Conservation (phyloP, 2,888 invertebrate species). For the Agonopterix subpropinquella region DNA sequence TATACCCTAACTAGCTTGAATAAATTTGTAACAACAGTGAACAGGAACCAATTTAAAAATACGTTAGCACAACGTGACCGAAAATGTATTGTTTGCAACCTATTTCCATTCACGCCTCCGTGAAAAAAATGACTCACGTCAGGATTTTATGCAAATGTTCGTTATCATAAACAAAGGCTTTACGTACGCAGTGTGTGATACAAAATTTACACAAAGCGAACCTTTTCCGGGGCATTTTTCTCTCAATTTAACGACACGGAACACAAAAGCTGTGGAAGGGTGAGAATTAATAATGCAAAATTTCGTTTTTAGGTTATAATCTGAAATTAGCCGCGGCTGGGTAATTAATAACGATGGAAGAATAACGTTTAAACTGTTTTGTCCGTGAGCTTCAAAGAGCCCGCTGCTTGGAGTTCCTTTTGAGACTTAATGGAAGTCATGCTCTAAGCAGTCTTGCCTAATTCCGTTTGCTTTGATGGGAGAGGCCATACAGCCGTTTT, state of each 20-base stretch:
- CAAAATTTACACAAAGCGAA: conserved; percentile 16
- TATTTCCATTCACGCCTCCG: conserved; percentile 20
- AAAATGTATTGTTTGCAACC: conserved; percentile 10
- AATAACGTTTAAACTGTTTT: conserved; percentile 12
- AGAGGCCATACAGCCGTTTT: background rate
- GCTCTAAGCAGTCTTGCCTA: conserved; percentile 19
- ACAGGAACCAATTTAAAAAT: conserved; percentile 38
- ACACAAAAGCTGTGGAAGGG: conserved; percentile 13
- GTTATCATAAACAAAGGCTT: conserved; percentile 33
- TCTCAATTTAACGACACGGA: conserved; percentile 12
- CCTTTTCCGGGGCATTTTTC: conserved; percentile 14
- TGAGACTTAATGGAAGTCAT: conserved; percentile 20
- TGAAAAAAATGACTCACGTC: conserved; percentile 27
- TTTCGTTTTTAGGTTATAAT: conserved; percentile 7
- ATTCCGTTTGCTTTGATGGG: conserved; percentile 25
- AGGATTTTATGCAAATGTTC: conserved; percentile 36
- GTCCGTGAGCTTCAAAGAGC: conserved; percentile 14
- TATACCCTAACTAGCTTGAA: too few relatives aligned
- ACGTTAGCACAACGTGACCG: conserved; percentile 26
- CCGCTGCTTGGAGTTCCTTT: conserved; percentile 15
- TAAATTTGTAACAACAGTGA: conserved; percentile 4
- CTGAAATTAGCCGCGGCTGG: conserved; percentile 9
- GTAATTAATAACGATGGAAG: conserved; percentile 22
- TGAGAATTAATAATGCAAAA: conserved; percentile 13
- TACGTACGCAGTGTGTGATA: conserved; percentile 22